A percentile compares a stretch with the other conserved stretches of the same genome.
Conservation (phyloP, 2,888 invertebrate species). For the Pyrocoelia pectoralis region DNA sequence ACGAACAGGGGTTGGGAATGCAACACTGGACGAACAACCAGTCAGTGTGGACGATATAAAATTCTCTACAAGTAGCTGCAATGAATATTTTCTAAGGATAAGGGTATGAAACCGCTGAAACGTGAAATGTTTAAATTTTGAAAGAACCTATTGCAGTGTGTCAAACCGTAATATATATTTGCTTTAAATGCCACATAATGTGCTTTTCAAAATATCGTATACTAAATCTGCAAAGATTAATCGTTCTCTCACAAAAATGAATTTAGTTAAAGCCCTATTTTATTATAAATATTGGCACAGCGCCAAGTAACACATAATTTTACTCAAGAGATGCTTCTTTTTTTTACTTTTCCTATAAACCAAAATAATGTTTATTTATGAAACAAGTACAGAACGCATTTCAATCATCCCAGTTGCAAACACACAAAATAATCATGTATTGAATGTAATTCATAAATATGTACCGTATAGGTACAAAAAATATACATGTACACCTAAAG, state of each 20-base stretch:
- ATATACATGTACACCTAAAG: too few species aligned
- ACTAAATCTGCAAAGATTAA: not conserved
- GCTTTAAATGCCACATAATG: not conserved
- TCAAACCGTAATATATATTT: not conserved
- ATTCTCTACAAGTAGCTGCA: slow-evolving; percentile 6
- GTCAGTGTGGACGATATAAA: slow-evolving; percentile 7
- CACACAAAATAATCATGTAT: too few species aligned
- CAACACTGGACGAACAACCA: slow-evolving; percentile 17
- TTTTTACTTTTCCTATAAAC: too few species aligned
- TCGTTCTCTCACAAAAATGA: not conserved
- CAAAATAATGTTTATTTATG: too few species aligned
- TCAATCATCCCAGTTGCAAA: too few species aligned
- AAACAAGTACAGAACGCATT: too few species aligned
- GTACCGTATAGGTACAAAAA: too few species aligned
- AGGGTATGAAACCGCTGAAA: slow-evolving; percentile 14
- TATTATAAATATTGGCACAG: not conserved
- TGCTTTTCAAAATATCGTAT: not conserved
- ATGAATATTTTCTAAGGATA: slow-evolving; percentile 21
- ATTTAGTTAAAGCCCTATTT: not conserved
- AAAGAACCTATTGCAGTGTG: not conserved
- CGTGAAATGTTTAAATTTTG: slow-evolving; percentile 13
- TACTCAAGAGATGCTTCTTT: too few species aligned
- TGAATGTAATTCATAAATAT: too few species aligned
- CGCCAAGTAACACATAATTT: too few species aligned
- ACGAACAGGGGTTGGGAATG: slow-evolving; percentile 16